Percentiles rank a stretch among this genome's conserved stretches.
These are phyloP conservation scores for Oophaga sylvatica DNA, from an alignment of 2,797 vertebrate genomes.

Conservation along the genomic window DNA sequence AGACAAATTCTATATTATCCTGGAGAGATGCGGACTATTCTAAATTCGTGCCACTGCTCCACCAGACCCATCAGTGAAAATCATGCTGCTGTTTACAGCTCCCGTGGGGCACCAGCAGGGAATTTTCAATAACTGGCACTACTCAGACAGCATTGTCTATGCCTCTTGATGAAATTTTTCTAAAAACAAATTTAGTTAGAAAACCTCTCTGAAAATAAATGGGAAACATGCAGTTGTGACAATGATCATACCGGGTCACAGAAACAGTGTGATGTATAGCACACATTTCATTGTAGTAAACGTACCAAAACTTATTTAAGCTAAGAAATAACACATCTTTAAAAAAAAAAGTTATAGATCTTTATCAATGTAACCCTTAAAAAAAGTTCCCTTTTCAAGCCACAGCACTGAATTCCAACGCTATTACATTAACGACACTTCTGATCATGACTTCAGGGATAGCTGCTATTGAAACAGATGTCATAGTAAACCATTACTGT, in stretches of 20 bases:
- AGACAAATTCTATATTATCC: no score
- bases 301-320: background rate
- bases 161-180: background rate
- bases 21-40: no score
- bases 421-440: background rate
- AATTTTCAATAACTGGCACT: background rate
- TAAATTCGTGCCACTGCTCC: no score
- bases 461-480: slow-evolving; percentile 8
- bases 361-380: background rate
- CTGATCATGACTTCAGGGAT: slow-evolving; percentile 6
- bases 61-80: no score
- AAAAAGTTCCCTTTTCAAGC: background rate
- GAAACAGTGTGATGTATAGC: background rate
- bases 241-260: no score
- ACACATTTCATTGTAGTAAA: background rate
- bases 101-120: background rate
- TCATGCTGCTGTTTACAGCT: no score
- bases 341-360: background rate
- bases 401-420: background rate
- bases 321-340: background rate
- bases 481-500: background rate
- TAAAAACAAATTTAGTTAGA: background rate
- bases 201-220: no score
- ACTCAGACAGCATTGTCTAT: background rate
- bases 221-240: no score